Percentiles rank a stretch among this genome's conserved stretches.
phyloP scores from a whole-genome alignment of 2,113 vertebrate genomes.

The Austrofundulus limnaeus region DNA sequence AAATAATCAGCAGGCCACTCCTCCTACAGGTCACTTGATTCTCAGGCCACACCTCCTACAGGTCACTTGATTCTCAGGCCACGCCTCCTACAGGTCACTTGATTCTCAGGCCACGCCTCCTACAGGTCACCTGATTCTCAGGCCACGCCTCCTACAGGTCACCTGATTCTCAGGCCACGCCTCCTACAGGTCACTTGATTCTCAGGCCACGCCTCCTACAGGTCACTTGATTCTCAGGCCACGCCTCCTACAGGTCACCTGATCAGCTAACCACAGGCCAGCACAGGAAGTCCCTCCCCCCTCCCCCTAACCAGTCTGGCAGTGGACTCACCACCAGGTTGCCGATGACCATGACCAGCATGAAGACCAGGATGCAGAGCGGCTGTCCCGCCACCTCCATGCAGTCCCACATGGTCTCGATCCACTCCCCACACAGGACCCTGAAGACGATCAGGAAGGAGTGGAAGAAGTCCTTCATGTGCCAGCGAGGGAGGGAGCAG shows the following conservation, averaged over 20 bases:
- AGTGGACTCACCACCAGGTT: constrained; percentile 93
- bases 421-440: constrained; percentile 96
- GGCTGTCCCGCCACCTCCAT: constrained; percentile 87
- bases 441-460: constrained; percentile 93
- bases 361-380: constrained; percentile 89
- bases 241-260: not conserved
- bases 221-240: not conserved
- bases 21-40: no score
- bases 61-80: no score
- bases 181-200: no score
- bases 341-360: constrained; percentile 94
- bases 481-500: constrained; percentile 90
- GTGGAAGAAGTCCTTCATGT: constrained; percentile 97
- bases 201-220: no score
- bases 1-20: no score
- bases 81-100: no score
- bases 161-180: no score
- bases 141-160: no score
- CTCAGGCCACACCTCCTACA: no score
- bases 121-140: no score
- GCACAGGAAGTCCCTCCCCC: not conserved
- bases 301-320: not conserved
- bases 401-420: constrained; percentile 98
- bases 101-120: no score
- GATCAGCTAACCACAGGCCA: not conserved